Conservation (phyloP, 2,888 invertebrate species). For the Chaetoderma sp. region DNA sequence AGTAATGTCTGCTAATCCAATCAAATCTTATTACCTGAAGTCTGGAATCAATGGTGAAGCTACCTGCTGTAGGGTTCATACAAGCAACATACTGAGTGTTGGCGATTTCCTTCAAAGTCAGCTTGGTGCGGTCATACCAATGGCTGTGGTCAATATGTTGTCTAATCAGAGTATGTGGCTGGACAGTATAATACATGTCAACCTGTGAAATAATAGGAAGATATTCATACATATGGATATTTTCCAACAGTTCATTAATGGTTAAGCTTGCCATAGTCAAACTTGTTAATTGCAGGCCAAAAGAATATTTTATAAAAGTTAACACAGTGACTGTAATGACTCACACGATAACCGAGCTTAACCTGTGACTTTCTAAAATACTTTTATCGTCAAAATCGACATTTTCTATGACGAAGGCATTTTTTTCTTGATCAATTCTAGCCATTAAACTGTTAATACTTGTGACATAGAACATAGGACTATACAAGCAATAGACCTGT, state of each 20-base stretch:
- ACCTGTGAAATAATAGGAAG: slow-evolving; percentile 71
- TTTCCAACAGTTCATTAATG: slow-evolving; percentile 17
- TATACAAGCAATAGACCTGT: too few species aligned
- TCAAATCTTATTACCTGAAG: slow-evolving; percentile 74
- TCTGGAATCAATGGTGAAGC: slow-evolving; percentile 95
- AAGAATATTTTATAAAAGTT: too few species aligned
- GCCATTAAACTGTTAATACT: too few species aligned
- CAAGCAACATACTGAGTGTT: slow-evolving; percentile 97
- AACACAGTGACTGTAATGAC: too few species aligned
- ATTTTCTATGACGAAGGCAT: too few species aligned
- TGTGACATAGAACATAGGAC: too few species aligned
- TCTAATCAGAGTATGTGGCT: slow-evolving; percentile 93
- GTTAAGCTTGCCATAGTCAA: background rate
- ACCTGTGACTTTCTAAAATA: too few species aligned
- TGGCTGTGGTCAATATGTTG: slow-evolving; percentile 96
- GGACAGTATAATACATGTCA: slow-evolving; percentile 94
- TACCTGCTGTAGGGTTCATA: slow-evolving; percentile 98
- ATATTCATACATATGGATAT: slow-evolving; percentile 7
- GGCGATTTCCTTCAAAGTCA: slow-evolving; percentile 92
- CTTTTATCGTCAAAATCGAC: too few species aligned
- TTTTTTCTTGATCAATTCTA: too few species aligned
- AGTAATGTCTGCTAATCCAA: too few species aligned
- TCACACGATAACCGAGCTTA: too few species aligned
- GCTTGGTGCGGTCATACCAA: slow-evolving; percentile 94
- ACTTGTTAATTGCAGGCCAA: background rate